Conservation (phyloP, 2,113 vertebrate genomes). For the Acrocephalus arundinaceus region DNA sequence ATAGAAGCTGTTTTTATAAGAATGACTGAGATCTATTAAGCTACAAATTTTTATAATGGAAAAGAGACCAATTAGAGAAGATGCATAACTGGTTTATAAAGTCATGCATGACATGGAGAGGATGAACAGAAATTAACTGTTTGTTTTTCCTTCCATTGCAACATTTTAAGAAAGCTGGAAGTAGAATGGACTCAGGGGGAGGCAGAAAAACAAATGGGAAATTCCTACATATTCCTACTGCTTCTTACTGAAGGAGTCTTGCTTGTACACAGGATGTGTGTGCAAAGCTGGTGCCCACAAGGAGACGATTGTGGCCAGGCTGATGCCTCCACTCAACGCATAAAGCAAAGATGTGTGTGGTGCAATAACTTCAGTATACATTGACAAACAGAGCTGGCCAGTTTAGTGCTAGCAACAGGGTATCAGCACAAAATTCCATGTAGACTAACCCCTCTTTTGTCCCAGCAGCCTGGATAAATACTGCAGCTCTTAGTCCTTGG, state of each 20-base stretch:
- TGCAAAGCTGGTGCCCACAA: not conserved
- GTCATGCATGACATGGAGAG: not conserved
- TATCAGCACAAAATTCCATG: not conserved
- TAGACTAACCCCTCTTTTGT: not conserved
- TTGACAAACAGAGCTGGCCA: not conserved
- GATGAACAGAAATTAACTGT: not conserved
- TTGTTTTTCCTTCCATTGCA: not conserved
- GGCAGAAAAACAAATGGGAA: not conserved
- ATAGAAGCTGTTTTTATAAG: not conserved
- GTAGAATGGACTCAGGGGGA: not conserved
- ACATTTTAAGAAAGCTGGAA: not conserved
- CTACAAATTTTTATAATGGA: not conserved
- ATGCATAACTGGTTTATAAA: not conserved
- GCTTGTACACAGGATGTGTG: rapidly evolving
- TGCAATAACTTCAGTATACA: not conserved
- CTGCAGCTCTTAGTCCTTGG: not conserved
- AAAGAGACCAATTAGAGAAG: not conserved
- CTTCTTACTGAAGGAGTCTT: not conserved
- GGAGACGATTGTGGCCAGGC: not conserved
- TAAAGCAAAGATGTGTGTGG: too few species aligned
- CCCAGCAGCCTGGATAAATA: not conserved
- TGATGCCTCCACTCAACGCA: not conserved
- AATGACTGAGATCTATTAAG: not conserved
- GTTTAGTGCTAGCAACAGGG: not conserved
- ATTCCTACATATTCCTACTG: not conserved